These are phyloP conservation scores for Pomacea canaliculata DNA, from an alignment of 2,888 invertebrate genomes.

Conservation along the genomic window DNA sequence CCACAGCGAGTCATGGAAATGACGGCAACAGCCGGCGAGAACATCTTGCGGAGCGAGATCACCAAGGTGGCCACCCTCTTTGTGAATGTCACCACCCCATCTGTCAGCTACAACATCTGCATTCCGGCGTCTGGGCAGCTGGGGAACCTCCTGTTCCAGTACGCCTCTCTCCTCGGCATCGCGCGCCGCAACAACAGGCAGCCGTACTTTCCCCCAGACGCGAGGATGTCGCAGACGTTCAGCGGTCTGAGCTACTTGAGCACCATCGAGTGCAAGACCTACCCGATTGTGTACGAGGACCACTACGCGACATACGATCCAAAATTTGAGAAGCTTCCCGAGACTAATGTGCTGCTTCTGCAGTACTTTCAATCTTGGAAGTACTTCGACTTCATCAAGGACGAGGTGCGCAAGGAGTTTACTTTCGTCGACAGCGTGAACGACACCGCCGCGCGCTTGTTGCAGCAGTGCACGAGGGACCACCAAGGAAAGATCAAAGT, in stretches of 20 bases:
- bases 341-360: conserved; percentile 12
- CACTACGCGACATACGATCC: conserved; percentile 23
- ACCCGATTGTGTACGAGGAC: conserved; percentile 13
- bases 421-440: conserved; percentile 1
- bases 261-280: neutral
- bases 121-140: conserved; percentile 9
- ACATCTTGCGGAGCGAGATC: no score
- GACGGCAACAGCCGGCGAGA: no score
- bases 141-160: conserved; percentile 33
- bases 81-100: neutral
- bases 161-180: conserved; percentile 31
- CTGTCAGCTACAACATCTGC: neutral
- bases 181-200: conserved; percentile 24
- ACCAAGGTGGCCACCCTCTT: no score
- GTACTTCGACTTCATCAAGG: conserved; percentile 17
- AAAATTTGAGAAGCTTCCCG: conserved; percentile 13
- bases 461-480: neutral
- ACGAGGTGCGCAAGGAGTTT: conserved; percentile 13
- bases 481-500: neutral
- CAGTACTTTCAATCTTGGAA: conserved; percentile 31
- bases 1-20: no score
- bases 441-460: neutral
- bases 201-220: neutral
- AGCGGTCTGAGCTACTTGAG: conserved; percentile 8
- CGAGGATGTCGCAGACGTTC: neutral